Base-by-base conservation (phyloP, 23 tunicate genomes). In the Trididemnum nubilum region DNA sequence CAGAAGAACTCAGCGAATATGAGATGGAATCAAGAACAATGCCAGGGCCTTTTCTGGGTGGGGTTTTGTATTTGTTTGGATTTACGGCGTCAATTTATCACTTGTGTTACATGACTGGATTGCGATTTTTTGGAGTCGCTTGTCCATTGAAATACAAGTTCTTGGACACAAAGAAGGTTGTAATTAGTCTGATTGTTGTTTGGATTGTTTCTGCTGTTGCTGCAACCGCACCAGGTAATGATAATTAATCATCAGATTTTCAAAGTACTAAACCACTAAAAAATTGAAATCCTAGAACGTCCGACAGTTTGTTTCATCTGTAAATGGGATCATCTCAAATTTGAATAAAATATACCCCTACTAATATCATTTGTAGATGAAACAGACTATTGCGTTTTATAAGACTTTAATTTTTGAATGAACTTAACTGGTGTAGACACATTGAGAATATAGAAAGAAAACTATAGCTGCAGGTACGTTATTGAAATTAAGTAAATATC, bases 21-120 rank as follows among this genome's bases (percentile, higher is more conserved):
- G 29, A 38, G 33, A 26, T 23, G 21, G 27, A 22, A 0, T 37
- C 70, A 44, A 27, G 75, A 2, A 34, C 28, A 21, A 2, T 44
- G 9, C 69, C 50, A 2, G 9, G 3, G 15, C 49, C 78, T 2
- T 23, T 28, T 23, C 15, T 71, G 9, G 86, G 51, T 0, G 78
- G 67, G 4, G 32, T 52, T 51, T 19, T 82, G 1, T 70, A 27
- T 44, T 36, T 66, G 4, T 71, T 82, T 4, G 76, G 77, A 35
- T 82, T 70, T 33, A 82, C 76, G 4, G 30, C 86, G 1, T 82
- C 86, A n/a, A 33, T 82, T 24, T 70, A 70, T 51, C 75, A 82
- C 33, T 33, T 82, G 78, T 67, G 57, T 21, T 71, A 30, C 32
- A 50, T 82, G 66, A 59, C 35, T 29, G 51, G 31, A 28, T 35